phyloP scores from a whole-genome alignment of 2,113 vertebrate species.

The Strix aluco region DNA sequence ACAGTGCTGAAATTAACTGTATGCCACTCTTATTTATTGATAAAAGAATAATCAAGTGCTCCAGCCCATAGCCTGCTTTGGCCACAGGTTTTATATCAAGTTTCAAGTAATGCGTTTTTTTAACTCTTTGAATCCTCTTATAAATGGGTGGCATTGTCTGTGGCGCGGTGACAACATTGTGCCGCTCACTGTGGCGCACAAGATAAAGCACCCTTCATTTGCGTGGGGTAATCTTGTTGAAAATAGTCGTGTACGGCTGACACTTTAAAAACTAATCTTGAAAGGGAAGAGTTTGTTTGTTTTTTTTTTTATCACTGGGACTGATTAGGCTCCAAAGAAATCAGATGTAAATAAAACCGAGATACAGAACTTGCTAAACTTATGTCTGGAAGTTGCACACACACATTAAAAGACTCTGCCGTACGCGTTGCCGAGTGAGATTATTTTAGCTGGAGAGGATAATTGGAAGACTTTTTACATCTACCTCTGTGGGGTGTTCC shows the following conservation, averaged over 20 bases:
- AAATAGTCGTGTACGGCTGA: neutral
- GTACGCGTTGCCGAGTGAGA: neutral
- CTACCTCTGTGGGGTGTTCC: neutral
- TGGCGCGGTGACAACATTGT: slow-evolving; percentile 29
- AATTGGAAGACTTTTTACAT: neutral
- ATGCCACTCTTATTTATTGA: slow-evolving; percentile 82
- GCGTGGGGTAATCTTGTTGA: slow-evolving; percentile 28
- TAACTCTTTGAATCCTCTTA: slow-evolving; percentile 75
- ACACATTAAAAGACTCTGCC: neutral
- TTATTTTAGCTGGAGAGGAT: slow-evolving; percentile 1
- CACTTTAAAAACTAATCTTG: slow-evolving; percentile 52
- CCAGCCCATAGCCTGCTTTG: slow-evolving; percentile 76
- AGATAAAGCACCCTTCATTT: slow-evolving; percentile 50
- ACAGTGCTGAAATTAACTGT: slow-evolving; percentile 89
- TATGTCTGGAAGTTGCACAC: neutral
- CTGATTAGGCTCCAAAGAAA: slow-evolving; percentile 26
- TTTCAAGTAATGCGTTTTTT: slow-evolving; percentile 75
- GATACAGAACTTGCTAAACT: slow-evolving; percentile 26
- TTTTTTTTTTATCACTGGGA: neutral
- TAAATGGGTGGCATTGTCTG: slow-evolving; percentile 62
- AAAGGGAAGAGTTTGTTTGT: slow-evolving; percentile 47
- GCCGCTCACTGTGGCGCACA: slow-evolving; percentile 5
- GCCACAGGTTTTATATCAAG: slow-evolving; percentile 79
- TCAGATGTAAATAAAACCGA: slow-evolving; percentile 19
- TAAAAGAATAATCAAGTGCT: slow-evolving; percentile 82